Evolutionary conservation across 2,797 vertebrate genomes (phyloP).

Genomic region (Aselliscus stoliczkanus): DNA sequence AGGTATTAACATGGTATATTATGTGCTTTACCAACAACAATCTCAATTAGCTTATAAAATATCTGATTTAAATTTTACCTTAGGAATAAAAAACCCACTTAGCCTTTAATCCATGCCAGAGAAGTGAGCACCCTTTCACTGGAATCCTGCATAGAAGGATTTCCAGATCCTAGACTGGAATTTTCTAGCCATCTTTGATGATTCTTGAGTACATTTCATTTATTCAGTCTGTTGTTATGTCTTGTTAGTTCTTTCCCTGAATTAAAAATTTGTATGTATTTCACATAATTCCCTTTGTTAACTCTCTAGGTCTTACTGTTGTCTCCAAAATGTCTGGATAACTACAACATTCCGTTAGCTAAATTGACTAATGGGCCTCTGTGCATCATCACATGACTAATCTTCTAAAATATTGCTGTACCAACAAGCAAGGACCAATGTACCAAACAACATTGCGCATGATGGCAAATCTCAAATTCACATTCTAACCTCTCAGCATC

Average conservation of each 20-base stretch:
- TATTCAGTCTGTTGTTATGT: neutral
- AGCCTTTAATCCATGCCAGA: neutral
- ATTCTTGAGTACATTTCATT: neutral
- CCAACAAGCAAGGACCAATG: neutral
- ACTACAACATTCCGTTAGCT: neutral
- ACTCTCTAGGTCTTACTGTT: neutral
- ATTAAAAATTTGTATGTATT: neutral
- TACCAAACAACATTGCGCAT: neutral
- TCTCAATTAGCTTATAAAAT: neutral
- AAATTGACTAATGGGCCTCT: neutral
- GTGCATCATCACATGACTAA: neutral
- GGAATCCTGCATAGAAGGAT: neutral
- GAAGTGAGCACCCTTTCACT: neutral
- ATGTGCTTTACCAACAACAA: neutral
- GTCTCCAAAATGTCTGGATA: neutral
- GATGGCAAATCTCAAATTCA: neutral
- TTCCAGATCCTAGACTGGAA: too few relatives aligned
- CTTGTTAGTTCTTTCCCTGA: neutral
- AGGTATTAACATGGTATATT: neutral
- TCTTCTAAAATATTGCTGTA: neutral
- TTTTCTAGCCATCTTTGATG: neutral
- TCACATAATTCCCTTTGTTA: neutral
- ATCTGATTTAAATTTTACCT: neutral
- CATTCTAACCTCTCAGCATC: neutral
- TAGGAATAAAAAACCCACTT: neutral